Percentiles rank a stretch among this genome's conserved stretches.
Conservation (phyloP, 2,888 invertebrate species). For the Tipula confusa region DNA sequence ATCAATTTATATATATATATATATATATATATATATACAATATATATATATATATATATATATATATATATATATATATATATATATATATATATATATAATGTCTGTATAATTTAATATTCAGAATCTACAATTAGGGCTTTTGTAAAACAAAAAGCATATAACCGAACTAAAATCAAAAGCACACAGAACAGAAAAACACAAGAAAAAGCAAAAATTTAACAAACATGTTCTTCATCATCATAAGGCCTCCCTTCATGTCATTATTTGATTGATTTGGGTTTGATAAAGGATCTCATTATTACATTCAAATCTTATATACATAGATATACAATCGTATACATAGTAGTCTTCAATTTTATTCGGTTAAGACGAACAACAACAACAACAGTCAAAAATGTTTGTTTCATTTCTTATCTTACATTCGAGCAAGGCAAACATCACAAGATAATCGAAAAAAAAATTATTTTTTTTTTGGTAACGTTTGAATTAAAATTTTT, state of each 20-base stretch:
- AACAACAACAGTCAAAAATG: too few species aligned
- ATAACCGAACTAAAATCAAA: conserved; percentile 9
- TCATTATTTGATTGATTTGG: conserved; percentile 25
- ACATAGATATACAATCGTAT: neutral
- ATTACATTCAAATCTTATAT: conserved; percentile 14
- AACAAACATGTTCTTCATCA: conserved; percentile 4
- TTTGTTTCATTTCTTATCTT: neutral
- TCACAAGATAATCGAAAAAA: conserved; percentile 3
- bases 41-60: too few species aligned
- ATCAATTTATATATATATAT: too few species aligned
- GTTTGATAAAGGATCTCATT: conserved; percentile 25
- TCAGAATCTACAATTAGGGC: neutral
- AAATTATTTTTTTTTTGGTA: neutral
- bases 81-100: too few species aligned
- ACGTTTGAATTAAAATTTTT: neutral
- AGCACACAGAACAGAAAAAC: neutral
- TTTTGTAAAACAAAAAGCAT: neutral
- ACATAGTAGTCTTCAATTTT: neutral
- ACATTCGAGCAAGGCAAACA: neutral
- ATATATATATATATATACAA: too few species aligned
- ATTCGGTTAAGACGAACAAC: neutral
- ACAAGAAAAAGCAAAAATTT: neutral
- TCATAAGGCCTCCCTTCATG: neutral
- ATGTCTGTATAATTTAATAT: neutral
- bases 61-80: too few species aligned